Conservation (phyloP, 2,113 vertebrate species). For the Pollachius pollachius region DNA sequence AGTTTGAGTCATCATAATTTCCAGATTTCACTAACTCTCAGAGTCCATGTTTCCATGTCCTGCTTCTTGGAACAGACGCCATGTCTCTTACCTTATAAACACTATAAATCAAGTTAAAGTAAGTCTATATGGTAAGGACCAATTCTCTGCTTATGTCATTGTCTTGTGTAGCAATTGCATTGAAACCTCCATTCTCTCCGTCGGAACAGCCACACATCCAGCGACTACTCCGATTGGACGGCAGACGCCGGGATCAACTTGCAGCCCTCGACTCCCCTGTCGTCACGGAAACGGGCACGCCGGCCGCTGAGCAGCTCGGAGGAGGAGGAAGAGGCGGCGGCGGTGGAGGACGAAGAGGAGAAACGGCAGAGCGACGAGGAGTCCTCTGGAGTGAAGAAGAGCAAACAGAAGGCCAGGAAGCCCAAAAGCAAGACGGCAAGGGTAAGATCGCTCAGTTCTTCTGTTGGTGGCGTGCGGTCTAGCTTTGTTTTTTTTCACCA, state of each 20-base stretch:
- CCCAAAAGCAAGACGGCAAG: conserved; percentile 63
- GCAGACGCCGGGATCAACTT: conserved; percentile 89
- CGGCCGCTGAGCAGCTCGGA: conserved; percentile 85
- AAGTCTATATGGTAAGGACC: too few species aligned
- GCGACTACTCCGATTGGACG: conserved; percentile 93
- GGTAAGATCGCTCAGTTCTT: conserved; percentile 40
- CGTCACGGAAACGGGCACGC: conserved; percentile 73
- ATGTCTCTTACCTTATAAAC: too few species aligned
- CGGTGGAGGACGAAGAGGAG: conserved; percentile 69
- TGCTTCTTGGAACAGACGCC: too few species aligned
- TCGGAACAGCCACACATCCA: conserved; percentile 83
- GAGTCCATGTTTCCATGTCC: too few species aligned
- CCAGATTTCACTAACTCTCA: too few species aligned
- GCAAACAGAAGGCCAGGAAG: conserved; percentile 68
- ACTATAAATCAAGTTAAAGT: too few species aligned
- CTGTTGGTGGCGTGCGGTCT: background rate
- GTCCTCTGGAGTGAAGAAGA: conserved; percentile 50
- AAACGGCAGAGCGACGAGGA: conserved; percentile 68
- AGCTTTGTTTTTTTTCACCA: background rate
- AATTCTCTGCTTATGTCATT: too few species aligned
- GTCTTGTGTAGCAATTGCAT: background rate
- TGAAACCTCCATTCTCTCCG: conserved; percentile 8
- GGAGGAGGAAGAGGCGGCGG: conserved; percentile 81
- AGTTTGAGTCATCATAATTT: too few species aligned
- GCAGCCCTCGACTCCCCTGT: conserved; percentile 81